Evolutionary conservation across 2,888 invertebrate species (phyloP).

Genomic region (Eilema griseolum): DNA sequence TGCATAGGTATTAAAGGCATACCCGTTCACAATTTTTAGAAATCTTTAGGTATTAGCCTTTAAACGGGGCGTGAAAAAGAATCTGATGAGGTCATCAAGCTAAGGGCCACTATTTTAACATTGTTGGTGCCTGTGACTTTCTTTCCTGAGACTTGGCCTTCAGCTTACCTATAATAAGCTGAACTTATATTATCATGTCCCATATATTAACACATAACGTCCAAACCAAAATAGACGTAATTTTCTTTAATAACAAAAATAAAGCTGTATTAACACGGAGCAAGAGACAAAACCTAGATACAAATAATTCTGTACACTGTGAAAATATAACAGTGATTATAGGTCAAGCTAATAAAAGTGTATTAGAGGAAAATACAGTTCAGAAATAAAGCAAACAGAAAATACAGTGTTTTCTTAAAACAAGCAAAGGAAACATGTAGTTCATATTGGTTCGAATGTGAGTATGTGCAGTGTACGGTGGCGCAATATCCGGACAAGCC

Average conservation of each 20-base stretch:
- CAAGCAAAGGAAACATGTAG: constrained; percentile 21
- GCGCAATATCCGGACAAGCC: constrained; percentile 55
- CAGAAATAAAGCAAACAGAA: not conserved
- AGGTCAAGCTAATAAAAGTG: not conserved
- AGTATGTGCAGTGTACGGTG: constrained; percentile 39
- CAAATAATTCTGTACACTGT: not conserved
- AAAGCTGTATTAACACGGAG: no score
- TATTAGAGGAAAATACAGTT: not conserved
- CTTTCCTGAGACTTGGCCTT: no score
- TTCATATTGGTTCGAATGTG: constrained; percentile 22
- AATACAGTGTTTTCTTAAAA: constrained; percentile 16
- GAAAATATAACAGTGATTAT: not conserved
- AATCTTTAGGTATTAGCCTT: no score
- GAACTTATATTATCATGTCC: no score
- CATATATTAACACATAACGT: no score
- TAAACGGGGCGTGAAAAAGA: no score
- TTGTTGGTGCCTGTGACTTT: no score
- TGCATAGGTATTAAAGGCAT: not conserved
- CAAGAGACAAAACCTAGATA: not conserved
- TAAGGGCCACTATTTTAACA: no score
- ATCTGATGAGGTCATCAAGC: no score
- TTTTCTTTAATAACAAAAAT: no score
- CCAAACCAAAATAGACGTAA: no score
- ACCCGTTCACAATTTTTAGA: not conserved
- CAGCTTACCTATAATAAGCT: no score